Evolutionary conservation across 2,113 vertebrate genomes (phyloP).

Genomic region (Aegotheles bennettii): DNA sequence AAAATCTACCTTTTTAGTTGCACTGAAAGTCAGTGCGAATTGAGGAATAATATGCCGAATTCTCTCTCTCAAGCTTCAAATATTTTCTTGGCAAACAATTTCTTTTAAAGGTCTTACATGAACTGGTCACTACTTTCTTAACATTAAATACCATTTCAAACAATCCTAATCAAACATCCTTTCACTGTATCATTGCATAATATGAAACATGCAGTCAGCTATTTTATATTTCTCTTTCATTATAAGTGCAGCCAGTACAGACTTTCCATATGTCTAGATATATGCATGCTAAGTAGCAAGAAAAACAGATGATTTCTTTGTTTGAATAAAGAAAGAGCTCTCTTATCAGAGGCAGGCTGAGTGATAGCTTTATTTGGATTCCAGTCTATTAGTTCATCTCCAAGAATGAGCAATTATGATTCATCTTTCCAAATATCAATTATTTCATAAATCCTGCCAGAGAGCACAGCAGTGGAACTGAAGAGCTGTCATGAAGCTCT

Average conservation of each 20-base stretch:
- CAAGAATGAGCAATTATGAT: conserved; percentile 21
- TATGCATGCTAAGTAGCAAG: neutral
- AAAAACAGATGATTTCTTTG: neutral
- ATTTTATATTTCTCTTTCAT: neutral
- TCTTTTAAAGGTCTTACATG: neutral
- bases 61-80: neutral
- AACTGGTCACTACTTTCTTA: neutral
- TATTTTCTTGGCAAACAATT: neutral
- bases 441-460: neutral
- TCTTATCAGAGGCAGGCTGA: neutral
- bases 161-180: neutral
- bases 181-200: neutral
- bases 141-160: neutral
- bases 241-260: neutral
- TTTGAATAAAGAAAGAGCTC: neutral
- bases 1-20: neutral
- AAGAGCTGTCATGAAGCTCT: neutral
- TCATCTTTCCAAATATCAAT: conserved; percentile 8
- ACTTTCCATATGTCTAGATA: neutral
- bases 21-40: neutral
- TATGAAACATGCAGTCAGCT: neutral
- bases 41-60: neutral
- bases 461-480: neutral
- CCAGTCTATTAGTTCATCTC: neutral
- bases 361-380: neutral